Evolutionary conservation across 2,888 invertebrate genomes (phyloP), one percentile per base, ranked within the genome.

Genomic region (Eilema sororculum): DNA sequence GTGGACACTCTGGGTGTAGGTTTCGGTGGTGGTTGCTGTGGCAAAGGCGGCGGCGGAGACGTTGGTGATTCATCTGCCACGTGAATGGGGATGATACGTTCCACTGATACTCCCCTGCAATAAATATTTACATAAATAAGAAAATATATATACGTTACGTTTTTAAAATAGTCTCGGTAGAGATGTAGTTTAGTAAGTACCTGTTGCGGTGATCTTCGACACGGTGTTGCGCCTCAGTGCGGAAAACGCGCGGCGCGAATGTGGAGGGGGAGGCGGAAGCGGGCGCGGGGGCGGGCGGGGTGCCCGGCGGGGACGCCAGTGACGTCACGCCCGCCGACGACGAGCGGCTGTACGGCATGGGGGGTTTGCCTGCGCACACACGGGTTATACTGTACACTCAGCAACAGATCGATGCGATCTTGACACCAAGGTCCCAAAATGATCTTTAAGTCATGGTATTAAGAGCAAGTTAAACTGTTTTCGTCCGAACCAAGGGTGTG

Each of bases 341-440:
- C 73, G 96, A 96, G n/a, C 96, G 96, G 0, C 97, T 96, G 91
- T 96, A 97, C 81, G 97, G 96, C 81, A 97, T 95, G 0, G 97
- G 96, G 67, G 97, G 97, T 93, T 97, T 97, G 83, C 95, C 95
- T 94, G 80, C 10, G 1, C 59, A 37, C 52, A 41, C 52, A 37
- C 62, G 56, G 10, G 0, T 22, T 13, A 22, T 4, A 5, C 24
- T 37, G 6, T 52, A 52, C 52, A n/a, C 8, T 28, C n/a, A n/a
- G n/a, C n/a, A n/a, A n/a, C n/a, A n/a, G n/a, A n/a, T n/a, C n/a
- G n/a, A n/a, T n/a, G n/a, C n/a, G n/a, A n/a, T n/a, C n/a, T n/a
- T n/a, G n/a, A n/a, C n/a, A n/a, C n/a, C n/a, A n/a, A n/a, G n/a
- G n/a, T n/a, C n/a, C n/a, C n/a, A n/a, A n/a, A n/a, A n/a, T n/a